phyloP scores from a whole-genome alignment of 2,888 invertebrate species.

The Smittia aterrima region DNA sequence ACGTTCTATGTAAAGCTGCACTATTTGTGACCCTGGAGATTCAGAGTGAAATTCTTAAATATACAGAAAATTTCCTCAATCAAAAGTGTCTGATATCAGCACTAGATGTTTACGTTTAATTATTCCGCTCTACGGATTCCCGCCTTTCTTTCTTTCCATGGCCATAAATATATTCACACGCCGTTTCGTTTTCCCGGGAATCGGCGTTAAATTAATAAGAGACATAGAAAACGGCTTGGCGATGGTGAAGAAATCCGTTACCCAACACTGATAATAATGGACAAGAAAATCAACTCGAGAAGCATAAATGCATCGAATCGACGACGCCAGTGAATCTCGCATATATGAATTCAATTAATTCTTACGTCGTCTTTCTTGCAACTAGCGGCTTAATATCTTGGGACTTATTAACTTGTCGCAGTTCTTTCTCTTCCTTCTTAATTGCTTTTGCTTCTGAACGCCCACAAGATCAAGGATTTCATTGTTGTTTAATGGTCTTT shows the following conservation, averaged over 20 bases:
- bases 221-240: background rate
- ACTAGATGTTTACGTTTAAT: background rate
- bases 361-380: background rate
- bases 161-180: conserved; percentile 17
- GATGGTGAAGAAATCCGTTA: conserved; percentile 20
- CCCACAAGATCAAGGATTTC: background rate
- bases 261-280: conserved; percentile 11
- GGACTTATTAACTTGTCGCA: background rate
- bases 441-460: background rate
- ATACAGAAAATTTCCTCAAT: background rate
- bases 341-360: background rate
- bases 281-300: conserved; percentile 19
- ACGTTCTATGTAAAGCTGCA: conserved; percentile 63
- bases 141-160: conserved; percentile 20
- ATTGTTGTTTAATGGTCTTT: too few relatives aligned
- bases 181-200: background rate
- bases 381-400: background rate
- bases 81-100: background rate
- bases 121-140: background rate
- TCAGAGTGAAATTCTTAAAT: background rate
- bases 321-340: background rate
- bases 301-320: conserved; percentile 1
- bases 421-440: background rate
- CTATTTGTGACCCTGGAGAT: conserved; percentile 32
- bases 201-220: background rate